A percentile compares a stretch with the other conserved stretches of the same genome.
Conservation (phyloP, 2,113 vertebrate species). For the Ciconia boyciana region DNA sequence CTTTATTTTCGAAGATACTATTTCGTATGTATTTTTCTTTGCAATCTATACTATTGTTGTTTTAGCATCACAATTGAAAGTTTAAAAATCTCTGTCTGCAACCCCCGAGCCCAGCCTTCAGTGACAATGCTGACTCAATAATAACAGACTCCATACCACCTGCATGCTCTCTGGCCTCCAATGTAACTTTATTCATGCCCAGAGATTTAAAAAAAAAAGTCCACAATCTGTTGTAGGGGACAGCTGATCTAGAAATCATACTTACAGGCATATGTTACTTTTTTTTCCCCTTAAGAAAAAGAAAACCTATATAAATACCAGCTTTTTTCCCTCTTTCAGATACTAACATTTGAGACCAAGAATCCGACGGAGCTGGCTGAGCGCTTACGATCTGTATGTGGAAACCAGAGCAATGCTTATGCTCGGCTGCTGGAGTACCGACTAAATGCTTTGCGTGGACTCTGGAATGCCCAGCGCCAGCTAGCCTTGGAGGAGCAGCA, state of each 20-base stretch:
- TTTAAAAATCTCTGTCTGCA: neutral
- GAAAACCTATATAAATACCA: neutral
- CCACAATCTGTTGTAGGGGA: neutral
- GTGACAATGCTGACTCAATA: neutral
- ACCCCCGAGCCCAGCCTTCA: neutral
- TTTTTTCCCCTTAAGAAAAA: neutral
- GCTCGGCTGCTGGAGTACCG: slow-evolving; percentile 95
- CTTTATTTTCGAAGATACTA: neutral
- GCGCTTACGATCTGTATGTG: slow-evolving; percentile 91
- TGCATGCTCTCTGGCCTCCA: neutral
- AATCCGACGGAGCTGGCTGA: slow-evolving; percentile 90
- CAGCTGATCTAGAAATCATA: neutral
- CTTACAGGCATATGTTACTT: accelerated
- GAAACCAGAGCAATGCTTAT: slow-evolving; percentile 98
- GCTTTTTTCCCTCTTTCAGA: slow-evolving; percentile 64
- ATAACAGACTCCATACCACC: neutral
- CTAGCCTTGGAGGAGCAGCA: slow-evolving; percentile 96
- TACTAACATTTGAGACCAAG: slow-evolving; percentile 96
- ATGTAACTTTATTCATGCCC: neutral
- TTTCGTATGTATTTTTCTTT: neutral
- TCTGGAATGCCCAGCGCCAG: slow-evolving; percentile 97
- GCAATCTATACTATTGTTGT: neutral
- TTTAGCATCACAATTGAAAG: neutral
- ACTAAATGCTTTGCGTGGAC: slow-evolving; percentile 92
- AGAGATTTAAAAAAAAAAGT: neutral